Conservation (phyloP, 2,113 vertebrate species). For the Polypterus bichir region DNA sequence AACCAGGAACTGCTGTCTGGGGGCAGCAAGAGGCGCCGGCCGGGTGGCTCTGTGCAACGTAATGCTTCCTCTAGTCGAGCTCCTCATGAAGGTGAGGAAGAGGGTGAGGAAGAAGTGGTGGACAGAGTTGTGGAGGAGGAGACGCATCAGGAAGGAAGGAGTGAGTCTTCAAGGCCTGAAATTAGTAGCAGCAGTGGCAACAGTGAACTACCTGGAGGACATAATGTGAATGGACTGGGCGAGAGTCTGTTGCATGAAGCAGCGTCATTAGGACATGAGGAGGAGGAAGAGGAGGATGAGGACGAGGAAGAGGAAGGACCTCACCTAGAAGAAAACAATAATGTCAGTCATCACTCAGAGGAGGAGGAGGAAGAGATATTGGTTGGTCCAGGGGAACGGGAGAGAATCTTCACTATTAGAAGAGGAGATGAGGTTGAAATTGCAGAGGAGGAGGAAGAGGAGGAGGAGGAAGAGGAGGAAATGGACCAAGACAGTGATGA, state of each 20-base stretch:
- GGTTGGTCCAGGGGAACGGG: constrained; percentile 53
- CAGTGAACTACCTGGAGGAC: constrained; percentile 29
- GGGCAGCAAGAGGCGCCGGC: constrained; percentile 90
- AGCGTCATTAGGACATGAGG: constrained; percentile 54
- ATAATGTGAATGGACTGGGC: constrained; percentile 31
- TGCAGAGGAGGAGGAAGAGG: constrained; percentile 58
- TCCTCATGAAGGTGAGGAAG: constrained; percentile 79
- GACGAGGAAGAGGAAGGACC: constrained; percentile 57
- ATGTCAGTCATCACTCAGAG: constrained; percentile 23
- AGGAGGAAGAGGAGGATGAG: constrained; percentile 63
- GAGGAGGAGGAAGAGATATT: constrained; percentile 49
- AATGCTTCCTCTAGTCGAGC: constrained; percentile 81
- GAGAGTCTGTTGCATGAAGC: constrained; percentile 20
- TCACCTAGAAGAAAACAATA: constrained; percentile 53
- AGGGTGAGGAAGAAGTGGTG: constrained; percentile 66
- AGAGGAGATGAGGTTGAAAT: constrained; percentile 57
- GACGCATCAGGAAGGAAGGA: constrained; percentile 38
- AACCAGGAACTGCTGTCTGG: constrained; percentile 99
- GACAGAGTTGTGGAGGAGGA: constrained; percentile 81
- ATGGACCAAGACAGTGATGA: constrained; percentile 98
- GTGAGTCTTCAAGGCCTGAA: constrained; percentile 25
- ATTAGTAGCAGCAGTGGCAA: constrained; percentile 54
- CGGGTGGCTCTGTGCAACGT: constrained; percentile 78
- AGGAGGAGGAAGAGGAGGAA: constrained; percentile 78
- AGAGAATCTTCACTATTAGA: constrained; percentile 34